Base-by-base conservation (phyloP, 2,888 invertebrate species). In the Synergus itoensis region DNA sequence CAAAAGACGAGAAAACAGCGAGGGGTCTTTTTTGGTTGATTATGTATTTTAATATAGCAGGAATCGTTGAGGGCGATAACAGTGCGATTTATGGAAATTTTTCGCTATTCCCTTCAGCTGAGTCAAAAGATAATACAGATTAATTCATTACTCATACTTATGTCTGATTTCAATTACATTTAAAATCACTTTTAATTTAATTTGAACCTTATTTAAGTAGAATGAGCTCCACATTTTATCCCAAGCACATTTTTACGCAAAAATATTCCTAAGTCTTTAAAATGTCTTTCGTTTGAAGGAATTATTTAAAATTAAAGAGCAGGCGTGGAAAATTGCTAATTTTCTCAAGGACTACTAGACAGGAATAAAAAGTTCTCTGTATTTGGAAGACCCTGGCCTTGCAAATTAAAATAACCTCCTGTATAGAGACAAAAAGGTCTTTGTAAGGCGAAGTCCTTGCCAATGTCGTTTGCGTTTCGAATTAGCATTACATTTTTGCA, bases 1-100 rank as follows among this genome's bases (percentile, higher is more conserved):
- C 77, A 78, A 76, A 78, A 76, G 73, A 45, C 40, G 81, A 43
- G 65, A 77, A 77, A 80, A 79, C 80, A 76, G 80, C 80, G 75
- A 77, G 67, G 80, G 80, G 77, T 78, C 80, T 78, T 82, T 73
- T 79, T 65, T 73, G 76, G 78, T 77, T 83, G 85, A 84, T 84
- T 82, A 82, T 82, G 76, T 79, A 81, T 84, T 84, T 85, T 84
- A 82, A 79, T 64, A 73, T 63, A 64, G 1, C 18, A 18, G n/a
- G 18, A 57, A 18, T 18, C n/a, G 5, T n/a, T 18, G 18, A 57
- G 57, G 60, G 60, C 18, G 18, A 18, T 53, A n/a, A 4, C 57
- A 57, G 18, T 16, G 5, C 21, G 18, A 57, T 57, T 18, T 57
- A 18, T 18, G 57, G 57, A n/a, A 57, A 45, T 45, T 45, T 45